Evolutionary conservation across 2,797 vertebrate species (phyloP).

Genomic region (Pipistrellus nathusii): DNA sequence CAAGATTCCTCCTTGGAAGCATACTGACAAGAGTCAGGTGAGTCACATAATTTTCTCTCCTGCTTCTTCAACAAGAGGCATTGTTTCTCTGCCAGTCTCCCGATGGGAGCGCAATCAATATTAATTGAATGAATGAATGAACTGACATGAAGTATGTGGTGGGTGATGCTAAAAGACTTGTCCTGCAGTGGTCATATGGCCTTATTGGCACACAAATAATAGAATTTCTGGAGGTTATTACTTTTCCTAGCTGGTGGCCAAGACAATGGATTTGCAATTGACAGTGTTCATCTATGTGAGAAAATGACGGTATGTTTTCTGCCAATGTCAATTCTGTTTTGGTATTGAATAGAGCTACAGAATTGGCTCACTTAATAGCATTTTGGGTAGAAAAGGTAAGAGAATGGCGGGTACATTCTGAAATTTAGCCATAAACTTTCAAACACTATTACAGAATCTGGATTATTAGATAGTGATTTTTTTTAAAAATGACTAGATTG

Average conservation of each 20-base stretch:
- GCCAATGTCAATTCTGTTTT: constrained; percentile 60
- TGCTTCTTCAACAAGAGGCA: background rate
- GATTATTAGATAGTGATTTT: background rate
- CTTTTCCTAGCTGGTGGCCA: constrained; percentile 70
- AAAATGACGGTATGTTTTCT: constrained; percentile 56
- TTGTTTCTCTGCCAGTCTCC: constrained; percentile 72
- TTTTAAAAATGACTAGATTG: background rate
- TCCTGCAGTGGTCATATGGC: constrained; percentile 76
- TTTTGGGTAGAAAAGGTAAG: constrained; percentile 45
- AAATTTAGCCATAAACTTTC: constrained; percentile 18
- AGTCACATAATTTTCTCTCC: background rate
- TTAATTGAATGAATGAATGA: constrained; percentile 82
- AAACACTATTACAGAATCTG: constrained; percentile 26
- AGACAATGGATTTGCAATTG: constrained; percentile 68
- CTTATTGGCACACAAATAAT: constrained; percentile 75
- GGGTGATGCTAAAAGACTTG: constrained; percentile 72
- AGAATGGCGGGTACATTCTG: background rate
- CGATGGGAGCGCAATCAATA: constrained; percentile 68
- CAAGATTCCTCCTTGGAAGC: constrained; percentile 19
- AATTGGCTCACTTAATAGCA: constrained; percentile 1
- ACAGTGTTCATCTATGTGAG: constrained; percentile 54
- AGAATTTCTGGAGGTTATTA: constrained; percentile 68
- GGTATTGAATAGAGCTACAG: constrained; percentile 53
- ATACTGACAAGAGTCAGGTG: constrained; percentile 20
- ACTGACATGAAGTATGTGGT: constrained; percentile 81